Evolutionary conservation across 2,113 vertebrate genomes (phyloP), one percentile per base, ranked within the genome.

Genomic region (Xerus inauris): DNA sequence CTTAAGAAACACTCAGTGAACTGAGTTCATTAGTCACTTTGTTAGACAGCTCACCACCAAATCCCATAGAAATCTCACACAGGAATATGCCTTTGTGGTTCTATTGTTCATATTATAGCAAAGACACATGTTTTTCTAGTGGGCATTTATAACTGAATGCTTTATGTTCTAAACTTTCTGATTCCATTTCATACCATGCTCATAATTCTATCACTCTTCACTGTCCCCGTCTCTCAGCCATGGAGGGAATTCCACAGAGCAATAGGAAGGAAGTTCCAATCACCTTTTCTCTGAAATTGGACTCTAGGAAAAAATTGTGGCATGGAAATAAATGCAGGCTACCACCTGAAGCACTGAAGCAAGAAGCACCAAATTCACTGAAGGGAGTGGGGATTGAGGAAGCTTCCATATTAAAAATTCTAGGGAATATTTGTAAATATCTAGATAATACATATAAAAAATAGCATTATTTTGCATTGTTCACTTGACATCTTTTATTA

Each of bases 1-100:
- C 1, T 38, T 64, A 90, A 84, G 51, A 62, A 82, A 40, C 8
- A 84, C 38, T 80, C 57, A 51, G 14, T 38, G 77, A 94, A 62
- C 14, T 17, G 45, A 82, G 45, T 86, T 96, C 79, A 79, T 95
- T 75, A 64, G 84, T 96, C n/a, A 69, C 47, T 94, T 85, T 42
- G 22, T 90, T 40, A 76, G 64, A 85, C 14, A 11, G 6, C 64
- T 92, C 42, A 65, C 51, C 59, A 20, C 40, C 35, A 51, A 71
- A 38, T 28, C 9, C 24, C 0, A 9, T 54, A 8, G 17, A 91
- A 49, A 16, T 65, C 4, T 13, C 35, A 54, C 24, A 32, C 1
- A 77, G 19, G 19, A 42, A 54, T 67, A 20, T 24, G 19, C 0
- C 0, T 3, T 24, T 22, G 9, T 75, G 30, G 1, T 26, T 71